Evolutionary conservation across 2,797 vertebrate genomes (phyloP), one percentile per base, ranked within the genome.

Genomic region (Molothrus aeneus): DNA sequence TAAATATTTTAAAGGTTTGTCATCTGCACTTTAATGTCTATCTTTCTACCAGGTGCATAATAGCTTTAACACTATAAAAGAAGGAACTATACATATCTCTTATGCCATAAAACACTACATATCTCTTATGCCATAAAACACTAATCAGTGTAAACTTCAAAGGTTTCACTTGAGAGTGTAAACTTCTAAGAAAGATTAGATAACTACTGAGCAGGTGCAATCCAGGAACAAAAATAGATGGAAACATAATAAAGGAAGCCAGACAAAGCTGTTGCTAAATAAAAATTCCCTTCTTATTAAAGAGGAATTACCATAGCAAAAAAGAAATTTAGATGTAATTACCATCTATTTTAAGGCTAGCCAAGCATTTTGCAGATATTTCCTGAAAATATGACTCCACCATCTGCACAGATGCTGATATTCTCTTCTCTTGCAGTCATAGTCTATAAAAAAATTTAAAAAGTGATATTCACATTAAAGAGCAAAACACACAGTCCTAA

Each of bases 181-280:
- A 96, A 97, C 90, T 95, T 97, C 90, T 94, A 96, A 97, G 96
- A 93, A 96, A 97, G 95, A 95, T 97, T 93, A 97, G 97, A 97
- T 97, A 95, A 94, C 91, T 94, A 86, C 88, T 68, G 61, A 95
- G 97, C 98, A 98, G 98, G 98, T 98, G 97, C 95, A 96, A 94
- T 94, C 75, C 84, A 91, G 89, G 81, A 93, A 90, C 79, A 86
- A 87, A 96, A 95, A 86, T 95, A 96, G 61, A 95, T 83, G 57
- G 81, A 91, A 92, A 85, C 43, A 28, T 51, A 94, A 94, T 88
- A 91, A 92, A 91, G 57, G 60, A 96, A 88, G 80, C 60, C 95
- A 96, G 96, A 97, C 95, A 96, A 96, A 97, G 90, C 63, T 80
- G 94, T 88, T 97, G 90, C 83, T 97, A 97, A 97, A 32, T 9